These are phyloP conservation scores for Apotomis capreana DNA, from an alignment of 2,888 invertebrate genomes.

Conservation along the genomic window DNA sequence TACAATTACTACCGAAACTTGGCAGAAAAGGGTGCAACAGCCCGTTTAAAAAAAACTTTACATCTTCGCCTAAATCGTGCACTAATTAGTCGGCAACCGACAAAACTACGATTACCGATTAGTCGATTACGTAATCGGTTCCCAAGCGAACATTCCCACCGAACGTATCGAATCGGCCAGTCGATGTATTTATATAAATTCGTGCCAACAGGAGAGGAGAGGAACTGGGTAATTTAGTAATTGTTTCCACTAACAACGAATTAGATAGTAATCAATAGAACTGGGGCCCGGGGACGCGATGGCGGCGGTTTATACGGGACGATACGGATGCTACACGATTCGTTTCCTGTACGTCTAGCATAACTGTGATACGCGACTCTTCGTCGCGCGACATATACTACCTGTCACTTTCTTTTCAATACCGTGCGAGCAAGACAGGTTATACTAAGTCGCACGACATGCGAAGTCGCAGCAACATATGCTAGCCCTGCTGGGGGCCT, in stretches of 20 bases:
- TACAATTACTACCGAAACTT: background rate
- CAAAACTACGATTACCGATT: constrained; percentile 25
- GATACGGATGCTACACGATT: constrained; percentile 54
- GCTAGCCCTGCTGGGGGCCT: no score
- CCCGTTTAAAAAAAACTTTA: background rate
- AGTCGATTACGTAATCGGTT: constrained; percentile 35
- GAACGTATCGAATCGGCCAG: constrained; percentile 36
- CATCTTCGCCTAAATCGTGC: background rate
- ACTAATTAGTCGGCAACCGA: constrained; percentile 10
- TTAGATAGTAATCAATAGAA: constrained; percentile 82
- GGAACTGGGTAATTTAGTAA: constrained; percentile 81
- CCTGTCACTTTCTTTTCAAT: no score
- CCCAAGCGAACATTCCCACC: constrained; percentile 29
- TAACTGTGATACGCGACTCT: background rate
- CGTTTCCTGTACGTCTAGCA: background rate
- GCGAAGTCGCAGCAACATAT: no score
- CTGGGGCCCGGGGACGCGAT: constrained; percentile 64
- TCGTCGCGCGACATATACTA: no score
- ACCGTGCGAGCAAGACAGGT: no score
- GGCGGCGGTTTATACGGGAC: constrained; percentile 46
- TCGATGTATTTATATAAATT: constrained; percentile 57
- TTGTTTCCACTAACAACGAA: constrained; percentile 80
- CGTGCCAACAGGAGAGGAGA: constrained; percentile 58
- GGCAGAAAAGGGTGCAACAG: background rate
- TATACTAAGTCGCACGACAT: no score